Percentiles rank a stretch among this genome's conserved stretches.
Evolutionary conservation across 1,140 invertebrate species (phyloP).

Genomic region (Orius insidiosus): DNA sequence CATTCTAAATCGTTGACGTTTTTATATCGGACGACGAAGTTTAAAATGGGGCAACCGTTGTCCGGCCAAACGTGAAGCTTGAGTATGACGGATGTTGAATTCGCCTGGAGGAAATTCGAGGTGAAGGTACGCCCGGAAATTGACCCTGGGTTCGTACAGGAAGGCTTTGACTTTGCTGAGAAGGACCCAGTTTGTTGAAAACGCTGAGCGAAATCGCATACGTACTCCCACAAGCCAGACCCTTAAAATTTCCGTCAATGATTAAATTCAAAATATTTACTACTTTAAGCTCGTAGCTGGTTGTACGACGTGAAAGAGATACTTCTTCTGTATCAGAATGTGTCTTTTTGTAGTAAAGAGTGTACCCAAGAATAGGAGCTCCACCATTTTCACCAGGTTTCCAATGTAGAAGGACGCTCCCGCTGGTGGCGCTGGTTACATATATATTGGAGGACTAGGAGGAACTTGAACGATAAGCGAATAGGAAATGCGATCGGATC

Average conservation of each 20-base stretch:
- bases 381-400: slow-evolving; percentile 50
- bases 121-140: slow-evolving; percentile 45
- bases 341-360: slow-evolving; percentile 43
- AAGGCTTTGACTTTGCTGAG: slow-evolving; percentile 45
- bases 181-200: slow-evolving; percentile 54
- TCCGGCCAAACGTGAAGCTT: slow-evolving; percentile 59
- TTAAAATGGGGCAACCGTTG: slow-evolving; percentile 58
- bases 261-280: neutral
- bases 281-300: slow-evolving; percentile 48
- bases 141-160: slow-evolving; percentile 54
- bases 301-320: slow-evolving; percentile 39
- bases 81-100: slow-evolving; percentile 52
- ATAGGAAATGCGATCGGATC: slow-evolving; percentile 30
- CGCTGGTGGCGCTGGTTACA: slow-evolving; percentile 50
- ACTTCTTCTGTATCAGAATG: slow-evolving; percentile 43
- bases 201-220: slow-evolving; percentile 54
- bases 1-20: slow-evolving; percentile 37
- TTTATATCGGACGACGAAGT: slow-evolving; percentile 59
- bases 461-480: slow-evolving; percentile 39
- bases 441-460: slow-evolving; percentile 45
- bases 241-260: too few species aligned
- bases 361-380: slow-evolving; percentile 44
- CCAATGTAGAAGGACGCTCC: slow-evolving; percentile 52
- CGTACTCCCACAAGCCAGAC: slow-evolving; percentile 50
- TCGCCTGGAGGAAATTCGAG: slow-evolving; percentile 42